Base-by-base conservation (phyloP, 2,888 invertebrate genomes). In the Palloptera scutellata region DNA sequence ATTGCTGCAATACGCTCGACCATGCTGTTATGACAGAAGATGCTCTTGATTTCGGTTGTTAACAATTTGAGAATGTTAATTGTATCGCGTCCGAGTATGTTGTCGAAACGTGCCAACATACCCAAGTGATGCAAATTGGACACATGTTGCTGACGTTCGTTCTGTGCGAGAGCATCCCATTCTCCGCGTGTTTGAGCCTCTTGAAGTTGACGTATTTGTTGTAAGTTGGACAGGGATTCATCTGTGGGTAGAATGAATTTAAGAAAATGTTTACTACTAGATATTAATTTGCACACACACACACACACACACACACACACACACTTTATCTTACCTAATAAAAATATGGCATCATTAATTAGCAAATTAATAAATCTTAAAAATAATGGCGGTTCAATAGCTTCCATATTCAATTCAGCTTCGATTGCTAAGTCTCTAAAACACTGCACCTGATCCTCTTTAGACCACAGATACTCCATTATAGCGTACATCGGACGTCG, bases 321-420 rank as follows among this genome's bases (percentile, higher is more conserved):
- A 30, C 10, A 69, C 71, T n/a, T n/a, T n/a, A n/a, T n/a, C n/a
- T 57, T 65, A 77, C 77, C 97, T 72, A 99, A 84, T 13, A 99
- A 87, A 82, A 94, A 98, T 45, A 97, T 97, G 64, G 97, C 97
- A 86, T 99, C 98, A 81, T 99, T 99, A 84, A 98, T 97, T 15
- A 99, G 87, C 72, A 99, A 88, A 87, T 99, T 99, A 48, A 98
- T 91, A 81, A 99, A 99, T 59, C 97, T 90, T 57, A 98, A 87
- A 85, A 98, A 98, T 69, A 97, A 83, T 1, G 97, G 98, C 6
- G 97, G 95, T 71, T 92, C 91, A 1, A 94, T 92, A 0, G 93
- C 94, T 80, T 97, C 96, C 89, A 98, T 96, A 79, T 94, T 93
- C 11, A 86, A 83, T 82, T 96, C 93, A 0, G 97, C 97, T 75